Evolutionary conservation across 1,140 invertebrate species (phyloP).

Genomic region (Drosophila azteca): DNA sequence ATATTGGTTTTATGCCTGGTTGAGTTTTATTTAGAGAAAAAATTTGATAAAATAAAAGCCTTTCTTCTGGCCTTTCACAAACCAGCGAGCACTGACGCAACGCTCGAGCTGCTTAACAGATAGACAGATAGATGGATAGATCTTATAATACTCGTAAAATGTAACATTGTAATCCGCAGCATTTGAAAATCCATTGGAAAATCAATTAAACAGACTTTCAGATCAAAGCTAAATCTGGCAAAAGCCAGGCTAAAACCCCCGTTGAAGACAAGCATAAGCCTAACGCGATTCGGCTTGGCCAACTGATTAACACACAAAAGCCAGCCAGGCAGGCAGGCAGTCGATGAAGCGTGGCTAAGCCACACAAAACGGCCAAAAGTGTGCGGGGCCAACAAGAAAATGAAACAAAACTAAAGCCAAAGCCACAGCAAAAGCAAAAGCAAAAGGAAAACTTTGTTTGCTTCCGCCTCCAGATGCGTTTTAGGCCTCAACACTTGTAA

Average conservation of each 20-base stretch:
- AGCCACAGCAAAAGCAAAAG: neutral
- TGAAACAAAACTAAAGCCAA: neutral
- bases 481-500: constrained; percentile 29
- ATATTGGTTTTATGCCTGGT: too few relatives aligned
- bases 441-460: constrained; percentile 30
- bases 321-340: neutral
- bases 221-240: constrained; percentile 44
- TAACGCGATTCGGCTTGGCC: constrained; percentile 10
- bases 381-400: constrained; percentile 12
- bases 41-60: neutral
- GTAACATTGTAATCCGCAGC: constrained; percentile 14
- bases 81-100: neutral
- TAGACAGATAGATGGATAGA: too few relatives aligned
- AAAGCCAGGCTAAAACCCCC: constrained; percentile 23
- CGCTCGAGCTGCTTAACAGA: too few relatives aligned
- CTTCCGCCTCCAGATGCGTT: constrained; percentile 11
- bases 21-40: too few relatives aligned
- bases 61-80: neutral
- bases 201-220: constrained; percentile 55
- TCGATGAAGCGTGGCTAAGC: constrained; percentile 54
- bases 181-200: constrained; percentile 20
- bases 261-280: constrained; percentile 44
- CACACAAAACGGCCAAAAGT: constrained; percentile 25
- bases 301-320: constrained; percentile 72
- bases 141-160: too few relatives aligned